These are phyloP conservation scores for Spinus olivaceus DNA, from an alignment of 2,797 vertebrate genomes.

Conservation along the genomic window DNA sequence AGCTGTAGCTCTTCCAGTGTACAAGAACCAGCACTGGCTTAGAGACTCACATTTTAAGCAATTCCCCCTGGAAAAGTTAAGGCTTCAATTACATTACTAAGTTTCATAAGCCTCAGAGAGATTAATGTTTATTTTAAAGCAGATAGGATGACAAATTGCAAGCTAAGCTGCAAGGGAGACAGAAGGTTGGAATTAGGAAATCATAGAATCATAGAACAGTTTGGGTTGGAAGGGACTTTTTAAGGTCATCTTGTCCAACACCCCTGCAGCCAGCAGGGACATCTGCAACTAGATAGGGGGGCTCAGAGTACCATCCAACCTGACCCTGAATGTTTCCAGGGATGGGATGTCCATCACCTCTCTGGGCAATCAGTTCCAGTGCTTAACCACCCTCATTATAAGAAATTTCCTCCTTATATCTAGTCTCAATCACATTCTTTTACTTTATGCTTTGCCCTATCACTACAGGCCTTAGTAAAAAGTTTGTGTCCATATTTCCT, in stretches of 20 bases:
- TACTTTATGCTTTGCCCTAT: not conserved
- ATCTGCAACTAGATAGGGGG: not conserved
- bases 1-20: not conserved
- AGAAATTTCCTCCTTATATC: not conserved
- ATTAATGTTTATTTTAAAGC: not conserved
- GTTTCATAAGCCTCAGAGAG: not conserved
- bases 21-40: not conserved
- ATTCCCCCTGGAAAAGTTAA: not conserved
- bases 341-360: too few species aligned
- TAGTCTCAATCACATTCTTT: not conserved
- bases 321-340: not conserved
- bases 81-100: not conserved
- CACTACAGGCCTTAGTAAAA: rapidly evolving
- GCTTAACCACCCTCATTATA: not conserved
- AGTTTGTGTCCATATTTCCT: not conserved
- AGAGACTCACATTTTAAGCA: not conserved
- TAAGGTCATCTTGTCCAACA: not conserved
- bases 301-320: not conserved
- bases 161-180: not conserved
- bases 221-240: not conserved
- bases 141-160: not conserved
- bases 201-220: not conserved
- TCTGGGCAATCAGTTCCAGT: not conserved
- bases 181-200: not conserved
- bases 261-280: not conserved